These are phyloP conservation scores for Epinotia bilunana DNA, from an alignment of 2,888 invertebrate genomes.

Conservation along the genomic window DNA sequence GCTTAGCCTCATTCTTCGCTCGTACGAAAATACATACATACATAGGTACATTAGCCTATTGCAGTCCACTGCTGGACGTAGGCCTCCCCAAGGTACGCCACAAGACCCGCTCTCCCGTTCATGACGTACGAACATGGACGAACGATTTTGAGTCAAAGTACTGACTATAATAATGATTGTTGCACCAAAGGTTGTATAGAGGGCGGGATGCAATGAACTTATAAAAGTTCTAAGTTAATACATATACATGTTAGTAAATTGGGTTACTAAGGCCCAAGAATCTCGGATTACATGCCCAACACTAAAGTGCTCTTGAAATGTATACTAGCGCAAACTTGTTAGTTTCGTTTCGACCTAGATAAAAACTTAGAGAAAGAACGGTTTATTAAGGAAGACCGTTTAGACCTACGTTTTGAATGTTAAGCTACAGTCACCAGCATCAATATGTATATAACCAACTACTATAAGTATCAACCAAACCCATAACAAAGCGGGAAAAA, in stretches of 20 bases:
- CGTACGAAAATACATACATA: no score
- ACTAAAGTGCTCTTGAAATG: background rate
- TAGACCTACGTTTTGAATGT: no score
- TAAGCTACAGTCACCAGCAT: no score
- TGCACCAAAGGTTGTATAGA: constrained; percentile 32
- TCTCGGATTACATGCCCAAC: constrained; percentile 2
- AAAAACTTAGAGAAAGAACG: background rate
- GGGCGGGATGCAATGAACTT: constrained; percentile 34
- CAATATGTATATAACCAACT: no score
- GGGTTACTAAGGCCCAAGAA: constrained; percentile 28
- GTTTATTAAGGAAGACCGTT: no score
- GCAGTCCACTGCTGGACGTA: no score
- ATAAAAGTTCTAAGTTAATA: constrained; percentile 16
- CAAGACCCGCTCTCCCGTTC: no score
- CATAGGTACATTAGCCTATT: no score
- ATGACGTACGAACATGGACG: background rate
- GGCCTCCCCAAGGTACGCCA: no score
- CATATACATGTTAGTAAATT: background rate
- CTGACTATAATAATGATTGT: background rate
- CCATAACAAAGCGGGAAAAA: no score
- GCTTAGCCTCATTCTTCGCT: no score
- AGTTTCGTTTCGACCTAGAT: background rate
- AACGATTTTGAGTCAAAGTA: constrained; percentile 1
- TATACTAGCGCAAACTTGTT: background rate
- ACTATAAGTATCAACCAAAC: no score